These are phyloP conservation scores for Drosophila nr. medialis DNA, from an alignment of 2,888 invertebrate species.

Conservation along the genomic window DNA sequence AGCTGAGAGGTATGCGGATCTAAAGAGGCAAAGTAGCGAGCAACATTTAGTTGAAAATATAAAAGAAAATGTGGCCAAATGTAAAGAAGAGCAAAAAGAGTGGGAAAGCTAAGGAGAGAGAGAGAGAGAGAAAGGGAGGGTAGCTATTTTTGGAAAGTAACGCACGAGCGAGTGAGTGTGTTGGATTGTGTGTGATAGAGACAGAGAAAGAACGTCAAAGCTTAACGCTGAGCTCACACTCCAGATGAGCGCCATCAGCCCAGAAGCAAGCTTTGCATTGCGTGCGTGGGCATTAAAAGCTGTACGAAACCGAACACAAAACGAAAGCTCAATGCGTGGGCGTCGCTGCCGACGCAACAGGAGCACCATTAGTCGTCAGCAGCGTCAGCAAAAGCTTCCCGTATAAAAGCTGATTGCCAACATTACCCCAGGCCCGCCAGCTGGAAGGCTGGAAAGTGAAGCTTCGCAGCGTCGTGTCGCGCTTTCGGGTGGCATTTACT, in stretches of 20 bases:
- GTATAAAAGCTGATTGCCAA: conserved; percentile 47
- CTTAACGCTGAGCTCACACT: conserved; percentile 41
- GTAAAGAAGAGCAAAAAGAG: conserved; percentile 3
- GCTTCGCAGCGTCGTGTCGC: conserved; percentile 22
- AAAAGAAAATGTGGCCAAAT: conserved; percentile 31
- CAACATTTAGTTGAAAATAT: conserved; percentile 46
- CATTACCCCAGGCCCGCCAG: conserved; percentile 60
- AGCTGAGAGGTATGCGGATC: conserved; percentile 9
- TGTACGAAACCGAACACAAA: conserved; percentile 25
- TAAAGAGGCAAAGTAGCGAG: conserved; percentile 47
- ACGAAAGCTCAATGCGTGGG: conserved; percentile 64
- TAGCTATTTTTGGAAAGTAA: conserved; percentile 16
- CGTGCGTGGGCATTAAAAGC: conserved; percentile 64
- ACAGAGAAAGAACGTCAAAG: conserved; percentile 12
- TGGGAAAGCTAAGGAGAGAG: background rate
- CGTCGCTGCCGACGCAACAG: conserved; percentile 69
- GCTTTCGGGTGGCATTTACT: conserved; percentile 5
- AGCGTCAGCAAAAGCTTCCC: conserved; percentile 41
- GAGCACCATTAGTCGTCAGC: conserved; percentile 31
- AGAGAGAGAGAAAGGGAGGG: background rate
- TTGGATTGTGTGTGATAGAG: background rate
- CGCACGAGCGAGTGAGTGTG: background rate
- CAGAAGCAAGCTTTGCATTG: conserved; percentile 6
- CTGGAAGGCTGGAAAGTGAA: conserved; percentile 50
- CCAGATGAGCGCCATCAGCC: conserved; percentile 32